phyloP scores from a whole-genome alignment of 2,888 invertebrate genomes.

The Bellardia pandia region DNA sequence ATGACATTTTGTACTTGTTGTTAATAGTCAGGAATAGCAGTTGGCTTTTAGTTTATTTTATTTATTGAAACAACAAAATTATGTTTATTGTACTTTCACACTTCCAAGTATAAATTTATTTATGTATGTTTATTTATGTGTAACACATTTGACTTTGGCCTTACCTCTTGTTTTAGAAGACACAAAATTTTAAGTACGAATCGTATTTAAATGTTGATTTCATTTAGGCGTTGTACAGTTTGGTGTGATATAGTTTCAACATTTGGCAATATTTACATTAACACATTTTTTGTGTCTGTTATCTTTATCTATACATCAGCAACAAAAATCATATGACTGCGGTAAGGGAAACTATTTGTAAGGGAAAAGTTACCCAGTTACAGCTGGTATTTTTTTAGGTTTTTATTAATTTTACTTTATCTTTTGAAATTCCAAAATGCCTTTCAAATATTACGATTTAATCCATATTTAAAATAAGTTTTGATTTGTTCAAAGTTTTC shows the following conservation, averaged over 20 bases:
- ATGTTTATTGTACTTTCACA: constrained; percentile 36
- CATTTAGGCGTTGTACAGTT: constrained; percentile 1
- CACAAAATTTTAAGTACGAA: background rate
- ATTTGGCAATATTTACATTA: too few species aligned
- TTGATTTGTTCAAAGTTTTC: background rate
- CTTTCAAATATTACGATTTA: background rate
- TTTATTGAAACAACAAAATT: constrained; percentile 11
- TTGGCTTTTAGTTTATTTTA: background rate
- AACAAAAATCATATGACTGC: too few species aligned
- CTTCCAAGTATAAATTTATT: constrained; percentile 1
- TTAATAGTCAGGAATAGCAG: background rate
- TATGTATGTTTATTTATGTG: constrained; percentile 31
- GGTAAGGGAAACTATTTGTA: too few species aligned
- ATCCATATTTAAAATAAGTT: constrained; percentile 2
- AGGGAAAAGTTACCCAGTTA: too few species aligned
- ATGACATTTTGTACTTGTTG: background rate
- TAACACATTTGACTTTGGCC: constrained; percentile 31
- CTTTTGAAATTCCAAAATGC: background rate
- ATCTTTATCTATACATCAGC: background rate
- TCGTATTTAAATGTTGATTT: background rate
- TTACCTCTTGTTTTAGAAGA: background rate
- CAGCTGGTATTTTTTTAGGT: too few species aligned
- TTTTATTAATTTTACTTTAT: too few species aligned
- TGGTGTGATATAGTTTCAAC: background rate
- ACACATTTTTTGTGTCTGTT: too few species aligned